Conservation (phyloP, 2,888 invertebrate species). For the Drosophila dives region DNA sequence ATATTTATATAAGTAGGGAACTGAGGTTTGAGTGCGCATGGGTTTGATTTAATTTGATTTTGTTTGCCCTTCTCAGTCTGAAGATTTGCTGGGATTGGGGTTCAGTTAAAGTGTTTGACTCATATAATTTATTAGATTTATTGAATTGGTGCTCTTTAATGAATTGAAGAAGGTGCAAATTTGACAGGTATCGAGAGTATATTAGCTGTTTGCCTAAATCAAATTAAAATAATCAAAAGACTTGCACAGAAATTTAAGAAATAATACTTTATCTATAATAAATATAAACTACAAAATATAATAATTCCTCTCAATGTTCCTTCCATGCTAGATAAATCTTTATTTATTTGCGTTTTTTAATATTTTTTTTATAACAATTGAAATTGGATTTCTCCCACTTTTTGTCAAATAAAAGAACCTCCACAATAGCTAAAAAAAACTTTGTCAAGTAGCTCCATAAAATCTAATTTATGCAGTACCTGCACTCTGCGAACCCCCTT, state of each 20-base stretch:
- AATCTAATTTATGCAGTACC: conserved; percentile 74
- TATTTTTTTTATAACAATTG: background rate
- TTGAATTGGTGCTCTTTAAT: conserved; percentile 4
- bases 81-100: background rate
- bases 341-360: background rate
- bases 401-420: conserved; percentile 47
- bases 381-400: conserved; percentile 18
- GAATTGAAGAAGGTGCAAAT: background rate
- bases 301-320: background rate
- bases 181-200: background rate
- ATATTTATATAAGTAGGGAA: conserved; percentile 44
- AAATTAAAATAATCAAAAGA: background rate
- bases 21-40: conserved; percentile 12
- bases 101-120: background rate
- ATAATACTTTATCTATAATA: background rate
- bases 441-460: conserved; percentile 59
- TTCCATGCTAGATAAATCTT: background rate
- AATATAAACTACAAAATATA: background rate
- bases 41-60: conserved; percentile 41
- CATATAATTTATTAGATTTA: conserved; percentile 25
- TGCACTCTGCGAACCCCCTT: conserved; percentile 36
- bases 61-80: background rate
- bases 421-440: conserved; percentile 32
- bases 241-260: background rate
- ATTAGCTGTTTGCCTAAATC: background rate